Base-by-base conservation (phyloP, 2,797 vertebrate species). In the Channa striata region DNA sequence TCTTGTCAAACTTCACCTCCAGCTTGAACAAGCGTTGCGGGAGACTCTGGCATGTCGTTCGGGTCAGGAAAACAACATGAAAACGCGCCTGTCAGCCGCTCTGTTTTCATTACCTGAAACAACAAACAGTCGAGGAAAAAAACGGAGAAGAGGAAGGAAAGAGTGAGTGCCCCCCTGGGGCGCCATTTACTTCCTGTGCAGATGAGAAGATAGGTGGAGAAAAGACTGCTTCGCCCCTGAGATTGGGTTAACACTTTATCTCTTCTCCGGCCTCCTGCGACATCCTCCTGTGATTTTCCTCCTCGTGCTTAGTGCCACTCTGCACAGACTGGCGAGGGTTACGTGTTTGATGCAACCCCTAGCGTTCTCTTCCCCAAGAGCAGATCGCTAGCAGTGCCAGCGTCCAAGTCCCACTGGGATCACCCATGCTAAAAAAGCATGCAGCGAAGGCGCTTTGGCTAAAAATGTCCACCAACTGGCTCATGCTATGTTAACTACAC, bases 61-160 rank as follows among this genome's bases (percentile, higher is more conserved):
- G 53, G 91, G 87, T 90, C 88, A 83, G 33, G 61, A 80, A 89
- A 91, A 89, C 81, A 91, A 90, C 87, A 90, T 68, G 86, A 87
- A 83, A 87, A 90, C 82, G 67, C 84, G 92, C 90, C 91, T 85
- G 87, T 93, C 87, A 86, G 92, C 85, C 85, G 46, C 91, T 93
- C 69, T 94, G 94, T 94, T 94, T 94, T 86, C 88, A 92, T 93
- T 91, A 94, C 91, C 89, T 91, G 84, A 75, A 72, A 89, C 67
- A 93, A 93, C 89, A 92, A 92, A 92, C 88, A 90, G 75, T 7
- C 3, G 59, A 52, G 78, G 72, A 42, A 67, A 49, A 74, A 66
- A 69, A 57, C 49, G 77, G 80, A 82, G 82, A 77, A 48, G 20
- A 81, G 85, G 83, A 83, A 85, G 88, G 86, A 86, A 89, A 82